Evolutionary conservation across 1,140 invertebrate species (phyloP).

Genomic region (Venturia canescens): DNA sequence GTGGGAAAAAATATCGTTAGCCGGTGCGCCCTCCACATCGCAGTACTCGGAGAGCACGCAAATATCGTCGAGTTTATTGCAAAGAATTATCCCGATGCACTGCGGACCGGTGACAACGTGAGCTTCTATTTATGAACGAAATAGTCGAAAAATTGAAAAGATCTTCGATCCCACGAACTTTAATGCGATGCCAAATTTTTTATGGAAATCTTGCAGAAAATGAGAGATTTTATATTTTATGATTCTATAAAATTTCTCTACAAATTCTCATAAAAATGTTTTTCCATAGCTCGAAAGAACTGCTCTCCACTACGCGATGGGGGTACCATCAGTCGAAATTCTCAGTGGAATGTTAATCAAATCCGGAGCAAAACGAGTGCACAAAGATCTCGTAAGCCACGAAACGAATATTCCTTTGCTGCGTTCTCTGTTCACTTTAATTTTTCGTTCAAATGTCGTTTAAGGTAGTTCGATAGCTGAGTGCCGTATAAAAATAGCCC

Average conservation of each 20-base stretch:
- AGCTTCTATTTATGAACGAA: constrained; percentile 67
- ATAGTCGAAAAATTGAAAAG: too few species aligned
- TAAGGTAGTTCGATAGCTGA: too few species aligned
- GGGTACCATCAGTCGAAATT: constrained; percentile 87
- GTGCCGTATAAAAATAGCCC: too few species aligned
- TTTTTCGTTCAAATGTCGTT: too few species aligned
- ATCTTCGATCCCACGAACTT: too few species aligned
- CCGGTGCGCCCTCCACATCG: constrained; percentile 87
- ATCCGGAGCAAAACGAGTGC: constrained; percentile 87
- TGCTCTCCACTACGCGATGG: constrained; percentile 93
- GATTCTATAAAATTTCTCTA: constrained; percentile 28
- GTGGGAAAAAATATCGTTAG: constrained; percentile 86
- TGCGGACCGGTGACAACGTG: constrained; percentile 91
- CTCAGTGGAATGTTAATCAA: constrained; percentile 88
- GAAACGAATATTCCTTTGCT: constrained; percentile 7
- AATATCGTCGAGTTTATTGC: constrained; percentile 87
- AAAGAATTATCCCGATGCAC: constrained; percentile 83
- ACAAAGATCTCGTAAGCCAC: constrained; percentile 85
- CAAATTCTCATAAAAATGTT: constrained; percentile 27
- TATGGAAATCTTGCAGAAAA: too few species aligned
- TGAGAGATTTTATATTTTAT: neutral
- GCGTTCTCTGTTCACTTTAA: too few species aligned
- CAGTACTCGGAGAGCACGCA: constrained; percentile 87
- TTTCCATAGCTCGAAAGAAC: constrained; percentile 86
- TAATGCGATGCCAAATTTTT: too few species aligned